Conservation (phyloP, 2,113 vertebrate genomes). For the Manacus vitellinus region DNA sequence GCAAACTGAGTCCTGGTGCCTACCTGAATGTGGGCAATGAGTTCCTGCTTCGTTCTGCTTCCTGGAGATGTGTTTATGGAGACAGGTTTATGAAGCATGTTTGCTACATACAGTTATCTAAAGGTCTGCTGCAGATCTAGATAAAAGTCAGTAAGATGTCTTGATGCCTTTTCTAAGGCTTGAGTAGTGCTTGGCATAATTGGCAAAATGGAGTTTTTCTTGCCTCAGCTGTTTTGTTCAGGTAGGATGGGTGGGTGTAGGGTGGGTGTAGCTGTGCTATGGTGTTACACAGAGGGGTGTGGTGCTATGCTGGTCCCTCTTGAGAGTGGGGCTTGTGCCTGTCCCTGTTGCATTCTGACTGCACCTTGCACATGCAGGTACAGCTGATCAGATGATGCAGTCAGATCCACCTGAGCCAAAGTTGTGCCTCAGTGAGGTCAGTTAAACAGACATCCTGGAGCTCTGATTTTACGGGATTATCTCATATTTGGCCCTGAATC, state of each 20-base stretch:
- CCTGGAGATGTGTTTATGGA: background rate
- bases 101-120: background rate
- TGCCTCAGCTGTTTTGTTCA: background rate
- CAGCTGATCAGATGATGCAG: fast-evolving
- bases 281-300: fast-evolving
- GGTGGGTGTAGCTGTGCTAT: background rate
- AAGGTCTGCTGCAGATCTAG: background rate
- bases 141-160: background rate
- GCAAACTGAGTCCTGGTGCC: background rate
- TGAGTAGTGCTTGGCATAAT: background rate
- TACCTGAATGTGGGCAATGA: background rate
- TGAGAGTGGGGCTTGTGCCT: fast-evolving
- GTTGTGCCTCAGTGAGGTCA: fast-evolving
- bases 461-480: background rate
- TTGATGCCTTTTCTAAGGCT: background rate
- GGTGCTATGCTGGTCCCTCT: background rate
- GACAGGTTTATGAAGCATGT: background rate
- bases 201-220: background rate
- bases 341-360: background rate
- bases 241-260: too few relatives aligned
- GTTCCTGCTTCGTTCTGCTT: background rate
- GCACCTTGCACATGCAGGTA: fast-evolving
- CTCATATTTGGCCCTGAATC: background rate
- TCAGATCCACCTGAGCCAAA: background rate
- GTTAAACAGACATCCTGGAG: background rate